Percentiles rank a stretch among this genome's conserved stretches.
Evolutionary conservation across 2,888 invertebrate genomes (phyloP).

Genomic region (Xestia c-nigrum): DNA sequence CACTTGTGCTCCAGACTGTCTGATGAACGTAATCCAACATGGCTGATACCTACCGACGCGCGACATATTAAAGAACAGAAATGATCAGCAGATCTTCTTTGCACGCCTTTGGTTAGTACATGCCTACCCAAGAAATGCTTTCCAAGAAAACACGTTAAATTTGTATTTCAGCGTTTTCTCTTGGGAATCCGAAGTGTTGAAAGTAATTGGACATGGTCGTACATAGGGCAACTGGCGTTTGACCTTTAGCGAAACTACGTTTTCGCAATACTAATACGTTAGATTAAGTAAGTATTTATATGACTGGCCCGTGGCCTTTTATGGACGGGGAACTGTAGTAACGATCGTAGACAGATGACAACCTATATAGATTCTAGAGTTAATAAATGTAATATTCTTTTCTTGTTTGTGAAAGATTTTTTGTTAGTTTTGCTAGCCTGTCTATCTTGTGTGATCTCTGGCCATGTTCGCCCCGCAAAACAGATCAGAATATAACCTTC

Average conservation of each 20-base stretch:
- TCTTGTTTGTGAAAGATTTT: too few species aligned
- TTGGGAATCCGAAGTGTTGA: conserved; percentile 6
- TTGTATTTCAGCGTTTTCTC: conserved; percentile 8
- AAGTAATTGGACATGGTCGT: conserved; percentile 31
- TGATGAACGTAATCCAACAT: background rate
- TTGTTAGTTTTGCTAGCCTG: too few species aligned
- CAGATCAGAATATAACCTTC: too few species aligned
- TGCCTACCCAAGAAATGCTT: background rate
- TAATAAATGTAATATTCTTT: too few species aligned
- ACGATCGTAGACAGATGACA: background rate
- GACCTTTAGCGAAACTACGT: background rate
- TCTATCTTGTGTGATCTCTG: too few species aligned
- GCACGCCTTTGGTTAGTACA: background rate
- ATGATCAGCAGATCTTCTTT: background rate
- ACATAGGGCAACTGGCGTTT: background rate
- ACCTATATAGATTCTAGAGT: background rate
- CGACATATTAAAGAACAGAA: background rate
- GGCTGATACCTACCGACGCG: background rate
- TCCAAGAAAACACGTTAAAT: background rate
- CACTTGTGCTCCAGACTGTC: too few species aligned
- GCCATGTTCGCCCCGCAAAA: too few species aligned
- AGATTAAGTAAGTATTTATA: background rate
- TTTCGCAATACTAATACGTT: background rate
- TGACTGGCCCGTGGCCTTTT: background rate
- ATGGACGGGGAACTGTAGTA: background rate